These are phyloP conservation scores for Coranthus polyacanthus DNA, from an alignment of 2,797 vertebrate species.

Conservation along the genomic window DNA sequence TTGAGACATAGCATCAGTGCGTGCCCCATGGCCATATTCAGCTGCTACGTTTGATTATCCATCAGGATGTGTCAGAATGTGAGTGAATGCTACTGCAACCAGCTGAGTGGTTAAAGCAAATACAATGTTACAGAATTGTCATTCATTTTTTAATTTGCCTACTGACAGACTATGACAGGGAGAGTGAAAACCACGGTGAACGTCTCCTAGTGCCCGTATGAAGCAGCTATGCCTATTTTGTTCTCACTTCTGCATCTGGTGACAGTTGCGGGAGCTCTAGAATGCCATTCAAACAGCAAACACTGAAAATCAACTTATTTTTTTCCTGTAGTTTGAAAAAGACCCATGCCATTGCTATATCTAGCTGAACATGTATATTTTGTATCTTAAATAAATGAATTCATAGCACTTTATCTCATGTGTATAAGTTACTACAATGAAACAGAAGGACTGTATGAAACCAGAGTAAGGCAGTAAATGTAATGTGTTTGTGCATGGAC, in stretches of 20 bases:
- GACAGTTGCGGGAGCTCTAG: constrained; percentile 67
- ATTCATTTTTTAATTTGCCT: constrained; percentile 62
- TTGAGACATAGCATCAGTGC: constrained; percentile 52
- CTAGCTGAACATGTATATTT: constrained; percentile 41
- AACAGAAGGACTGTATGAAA: constrained; percentile 73
- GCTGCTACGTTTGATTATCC: constrained; percentile 67
- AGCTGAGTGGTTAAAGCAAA: constrained; percentile 59
- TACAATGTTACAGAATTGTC: constrained; percentile 53
- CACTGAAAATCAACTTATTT: constrained; percentile 49
- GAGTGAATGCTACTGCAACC: constrained; percentile 50
- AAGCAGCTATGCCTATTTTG: constrained; percentile 39
- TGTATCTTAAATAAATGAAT: constrained; percentile 44
- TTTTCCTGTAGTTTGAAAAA: constrained; percentile 26
- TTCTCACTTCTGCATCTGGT: constrained; percentile 45
- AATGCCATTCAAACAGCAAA: constrained; percentile 52
- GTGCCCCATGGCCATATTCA: constrained; percentile 50
- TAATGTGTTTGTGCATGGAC: constrained; percentile 79
- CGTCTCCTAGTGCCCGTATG: constrained; percentile 46
- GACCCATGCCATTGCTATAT: constrained; percentile 24
- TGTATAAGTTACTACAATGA: constrained; percentile 72
- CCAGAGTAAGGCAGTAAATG: constrained; percentile 73
- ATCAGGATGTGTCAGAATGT: constrained; percentile 51
- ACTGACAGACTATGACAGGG: constrained; percentile 58
- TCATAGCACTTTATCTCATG: constrained; percentile 71
- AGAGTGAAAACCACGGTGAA: constrained; percentile 45